phyloP scores from a whole-genome alignment of 2,888 invertebrate species.

The Alentia gelatinosa region DNA sequence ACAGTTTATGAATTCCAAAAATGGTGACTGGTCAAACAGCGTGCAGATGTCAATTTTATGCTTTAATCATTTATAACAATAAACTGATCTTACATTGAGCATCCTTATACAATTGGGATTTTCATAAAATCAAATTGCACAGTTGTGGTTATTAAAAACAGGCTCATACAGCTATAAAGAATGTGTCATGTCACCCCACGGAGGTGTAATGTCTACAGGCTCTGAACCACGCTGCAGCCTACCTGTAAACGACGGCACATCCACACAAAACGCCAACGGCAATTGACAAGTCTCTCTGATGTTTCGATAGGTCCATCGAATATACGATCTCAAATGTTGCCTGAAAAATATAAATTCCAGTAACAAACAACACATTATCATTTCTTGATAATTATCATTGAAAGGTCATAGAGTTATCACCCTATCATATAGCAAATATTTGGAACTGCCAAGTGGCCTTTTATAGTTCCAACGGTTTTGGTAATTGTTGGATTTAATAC shows the following conservation, averaged over 20 bases:
- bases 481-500: background rate
- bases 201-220: too few species aligned
- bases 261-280: conserved; percentile 83
- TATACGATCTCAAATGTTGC: conserved; percentile 75
- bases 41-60: too few species aligned
- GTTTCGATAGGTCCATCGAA: conserved; percentile 66
- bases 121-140: too few species aligned
- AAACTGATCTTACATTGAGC: too few species aligned
- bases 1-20: too few species aligned
- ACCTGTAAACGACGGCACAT: conserved; percentile 83
- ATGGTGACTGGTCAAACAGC: too few species aligned
- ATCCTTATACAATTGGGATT: too few species aligned
- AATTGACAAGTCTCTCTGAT: conserved; percentile 71
- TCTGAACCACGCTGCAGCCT: too few species aligned
- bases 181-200: too few species aligned
- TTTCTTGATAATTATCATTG: background rate
- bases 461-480: background rate
- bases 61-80: too few species aligned
- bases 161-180: too few species aligned
- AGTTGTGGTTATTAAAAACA: too few species aligned
- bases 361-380: background rate
- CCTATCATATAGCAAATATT: background rate
- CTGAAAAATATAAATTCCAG: background rate
- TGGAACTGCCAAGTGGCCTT: background rate
- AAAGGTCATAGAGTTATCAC: background rate